phyloP scores from a whole-genome alignment of 2,888 invertebrate species.

The Ectobius pallidus region DNA sequence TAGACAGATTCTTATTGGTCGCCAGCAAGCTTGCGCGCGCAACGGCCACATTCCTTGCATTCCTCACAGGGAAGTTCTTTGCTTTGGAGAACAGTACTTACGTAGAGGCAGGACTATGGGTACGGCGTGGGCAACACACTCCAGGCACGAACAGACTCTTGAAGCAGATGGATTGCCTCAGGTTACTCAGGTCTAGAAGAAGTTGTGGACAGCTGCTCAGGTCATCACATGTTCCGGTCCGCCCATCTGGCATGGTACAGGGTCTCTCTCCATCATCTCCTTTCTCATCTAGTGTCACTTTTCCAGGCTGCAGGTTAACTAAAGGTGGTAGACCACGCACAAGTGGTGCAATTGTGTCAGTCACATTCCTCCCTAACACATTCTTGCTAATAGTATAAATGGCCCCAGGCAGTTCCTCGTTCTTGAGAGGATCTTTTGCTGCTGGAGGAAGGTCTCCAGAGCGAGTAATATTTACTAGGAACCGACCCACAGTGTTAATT shows the following conservation, averaged over 20 bases:
- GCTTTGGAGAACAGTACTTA: no score
- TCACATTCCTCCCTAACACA: conserved; percentile 77
- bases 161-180: conserved; percentile 88
- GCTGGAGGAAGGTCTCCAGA: no score
- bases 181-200: conserved; percentile 76
- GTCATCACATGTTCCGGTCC: conserved; percentile 83
- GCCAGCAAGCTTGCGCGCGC: no score
- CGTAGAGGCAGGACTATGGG: conserved; percentile 49
- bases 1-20: no score
- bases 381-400: conserved; percentile 82
- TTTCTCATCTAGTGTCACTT: conserved; percentile 46
- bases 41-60: no score
- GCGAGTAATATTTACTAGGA: conserved; percentile 81
- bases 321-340: conserved; percentile 60
- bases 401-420: conserved; percentile 71
- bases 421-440: conserved; percentile 44
- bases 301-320: conserved; percentile 49
- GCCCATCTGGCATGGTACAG: conserved; percentile 83
- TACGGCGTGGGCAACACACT: conserved; percentile 79
- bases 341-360: conserved; percentile 79
- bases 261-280: conserved; percentile 54
- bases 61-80: no score
- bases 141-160: conserved; percentile 91
- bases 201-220: conserved; percentile 87
- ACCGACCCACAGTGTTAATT: conserved; percentile 83